These are phyloP conservation scores for Lumbricus terrestris DNA, from an alignment of 2,888 invertebrate species.

Conservation along the genomic window DNA sequence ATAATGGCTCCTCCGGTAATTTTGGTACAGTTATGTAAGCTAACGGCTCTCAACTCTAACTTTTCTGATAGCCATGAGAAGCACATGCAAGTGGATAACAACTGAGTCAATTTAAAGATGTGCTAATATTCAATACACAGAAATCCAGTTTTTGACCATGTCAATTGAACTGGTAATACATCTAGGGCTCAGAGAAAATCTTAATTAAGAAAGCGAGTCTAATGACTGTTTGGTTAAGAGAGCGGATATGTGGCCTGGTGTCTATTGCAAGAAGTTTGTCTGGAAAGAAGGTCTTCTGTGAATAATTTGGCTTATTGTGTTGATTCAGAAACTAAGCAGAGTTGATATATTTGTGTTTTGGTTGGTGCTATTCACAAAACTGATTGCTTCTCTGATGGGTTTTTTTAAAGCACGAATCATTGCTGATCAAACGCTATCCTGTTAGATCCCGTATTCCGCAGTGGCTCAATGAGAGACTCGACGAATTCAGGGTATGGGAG, in stretches of 20 bases:
- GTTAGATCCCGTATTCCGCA: constrained; percentile 74
- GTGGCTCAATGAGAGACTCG: constrained; percentile 73
- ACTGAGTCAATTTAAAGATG: too few species aligned
- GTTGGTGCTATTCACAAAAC: background rate
- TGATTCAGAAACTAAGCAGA: background rate
- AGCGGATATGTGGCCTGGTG: too few species aligned
- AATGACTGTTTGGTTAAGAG: too few species aligned
- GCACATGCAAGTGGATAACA: too few species aligned
- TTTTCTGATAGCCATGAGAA: background rate
- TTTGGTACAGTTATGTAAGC: too few species aligned
- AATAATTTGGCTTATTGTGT: background rate
- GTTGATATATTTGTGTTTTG: background rate
- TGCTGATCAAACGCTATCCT: constrained; percentile 71
- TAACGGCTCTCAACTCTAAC: too few species aligned
- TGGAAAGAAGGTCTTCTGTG: background rate
- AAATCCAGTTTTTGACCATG: too few species aligned
- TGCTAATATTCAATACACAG: too few species aligned
- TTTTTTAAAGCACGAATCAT: constrained; percentile 63
- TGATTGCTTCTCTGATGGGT: background rate
- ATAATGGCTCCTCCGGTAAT: background rate
- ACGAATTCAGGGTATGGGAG: constrained; percentile 63
- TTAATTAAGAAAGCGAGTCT: too few species aligned
- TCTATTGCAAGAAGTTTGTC: background rate
- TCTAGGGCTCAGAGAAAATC: too few species aligned
- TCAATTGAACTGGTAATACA: too few species aligned